Evolutionary conservation across 2,888 invertebrate genomes (phyloP).

Genomic region (Rhopalosiphum nymphaeae): DNA sequence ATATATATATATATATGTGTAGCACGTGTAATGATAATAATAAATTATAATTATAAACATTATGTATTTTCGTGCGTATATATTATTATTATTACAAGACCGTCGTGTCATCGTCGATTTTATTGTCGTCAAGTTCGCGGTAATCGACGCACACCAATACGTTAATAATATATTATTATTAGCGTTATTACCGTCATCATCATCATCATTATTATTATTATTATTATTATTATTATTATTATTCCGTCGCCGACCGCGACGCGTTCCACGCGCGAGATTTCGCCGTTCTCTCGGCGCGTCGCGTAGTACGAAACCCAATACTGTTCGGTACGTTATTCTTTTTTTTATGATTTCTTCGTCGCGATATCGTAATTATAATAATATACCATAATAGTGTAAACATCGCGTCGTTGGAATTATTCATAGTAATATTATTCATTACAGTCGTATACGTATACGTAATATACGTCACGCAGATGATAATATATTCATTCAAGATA

Average conservation of each 20-base stretch:
- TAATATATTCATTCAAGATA: neutral
- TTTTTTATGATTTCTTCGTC: neutral
- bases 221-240: neutral
- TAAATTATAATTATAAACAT: neutral
- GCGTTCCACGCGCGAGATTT: neutral
- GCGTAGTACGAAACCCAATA: neutral
- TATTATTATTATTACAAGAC: neutral
- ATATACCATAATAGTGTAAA: neutral
- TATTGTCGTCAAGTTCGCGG: neutral
- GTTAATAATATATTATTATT: slow-evolving; percentile 9
- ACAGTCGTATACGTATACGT: too few species aligned
- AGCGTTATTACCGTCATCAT: neutral
- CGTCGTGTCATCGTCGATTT: slow-evolving; percentile 2
- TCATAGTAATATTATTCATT: neutral
- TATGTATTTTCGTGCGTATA: neutral
- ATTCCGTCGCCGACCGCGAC: neutral
- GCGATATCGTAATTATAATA: neutral
- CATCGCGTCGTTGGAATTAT: neutral
- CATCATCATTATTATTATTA: neutral
- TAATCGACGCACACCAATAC: neutral
- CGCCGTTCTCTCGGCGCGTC: neutral
- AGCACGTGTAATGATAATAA: neutral
- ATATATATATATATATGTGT: neutral
- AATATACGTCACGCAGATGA: neutral
- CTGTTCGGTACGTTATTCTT: neutral